Percentiles rank a stretch among this genome's conserved stretches.
Evolutionary conservation across 2,888 invertebrate species (phyloP).

Genomic region (Drosophila borborema): DNA sequence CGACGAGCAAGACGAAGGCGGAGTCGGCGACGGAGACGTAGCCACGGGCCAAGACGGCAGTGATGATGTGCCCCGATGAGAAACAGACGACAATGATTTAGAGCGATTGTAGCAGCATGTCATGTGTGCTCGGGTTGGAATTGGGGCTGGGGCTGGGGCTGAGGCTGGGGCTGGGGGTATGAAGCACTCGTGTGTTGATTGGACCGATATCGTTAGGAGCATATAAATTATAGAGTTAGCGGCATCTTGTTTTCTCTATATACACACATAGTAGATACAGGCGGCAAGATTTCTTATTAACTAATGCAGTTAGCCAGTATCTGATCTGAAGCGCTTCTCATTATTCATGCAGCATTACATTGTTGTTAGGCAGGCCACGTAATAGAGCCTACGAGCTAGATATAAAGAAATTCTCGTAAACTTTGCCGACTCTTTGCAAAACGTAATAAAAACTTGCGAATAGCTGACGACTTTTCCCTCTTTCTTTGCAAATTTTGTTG

Average conservation of each 20-base stretch:
- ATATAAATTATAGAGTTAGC: conserved; percentile 44
- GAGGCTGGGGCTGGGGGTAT: conserved; percentile 8
- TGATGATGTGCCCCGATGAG: conserved; percentile 55
- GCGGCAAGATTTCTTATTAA: conserved; percentile 10
- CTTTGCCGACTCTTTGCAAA: conserved; percentile 41
- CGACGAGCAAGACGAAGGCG: background rate
- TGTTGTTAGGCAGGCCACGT: conserved; percentile 43
- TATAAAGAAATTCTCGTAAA: conserved; percentile 30
- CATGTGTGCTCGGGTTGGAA: conserved; percentile 31
- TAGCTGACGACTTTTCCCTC: conserved; percentile 34
- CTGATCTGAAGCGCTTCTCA: conserved; percentile 29
- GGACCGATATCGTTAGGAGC: conserved; percentile 45
- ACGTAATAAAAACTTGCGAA: conserved; percentile 64
- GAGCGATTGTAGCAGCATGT: conserved; percentile 43
- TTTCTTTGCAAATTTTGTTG: conserved; percentile 25
- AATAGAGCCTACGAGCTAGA: conserved; percentile 40
- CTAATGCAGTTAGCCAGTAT: conserved; percentile 30
- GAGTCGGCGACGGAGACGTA: conserved; percentile 11
- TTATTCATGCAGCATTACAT: conserved; percentile 36
- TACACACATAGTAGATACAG: conserved; percentile 4
- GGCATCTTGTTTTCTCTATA: conserved; percentile 7
- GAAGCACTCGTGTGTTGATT: conserved; percentile 38
- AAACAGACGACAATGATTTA: conserved; percentile 77
- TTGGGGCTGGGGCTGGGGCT: conserved; percentile 3
- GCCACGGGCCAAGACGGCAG: conserved; percentile 34